These are phyloP conservation scores for Capreolus pygargus DNA, from an alignment of 2,113 vertebrate genomes.

Conservation along the genomic window DNA sequence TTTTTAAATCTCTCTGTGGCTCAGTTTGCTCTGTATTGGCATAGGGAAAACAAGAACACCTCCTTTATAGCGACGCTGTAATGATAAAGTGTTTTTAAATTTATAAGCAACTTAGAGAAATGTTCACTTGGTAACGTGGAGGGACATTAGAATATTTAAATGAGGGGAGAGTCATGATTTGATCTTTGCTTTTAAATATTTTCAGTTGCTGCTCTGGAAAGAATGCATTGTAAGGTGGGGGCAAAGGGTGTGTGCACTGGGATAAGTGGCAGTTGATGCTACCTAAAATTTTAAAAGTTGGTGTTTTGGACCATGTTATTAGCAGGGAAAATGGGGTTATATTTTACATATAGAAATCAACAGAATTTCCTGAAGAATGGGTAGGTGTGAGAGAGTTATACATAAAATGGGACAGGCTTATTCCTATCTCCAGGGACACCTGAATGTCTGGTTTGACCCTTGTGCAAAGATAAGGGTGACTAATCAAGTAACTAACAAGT, in stretches of 20 bases:
- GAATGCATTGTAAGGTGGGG: fast-evolving
- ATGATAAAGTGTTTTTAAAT: background rate
- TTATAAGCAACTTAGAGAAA: background rate
- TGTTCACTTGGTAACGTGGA: background rate
- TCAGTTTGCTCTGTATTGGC: background rate
- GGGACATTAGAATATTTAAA: background rate
- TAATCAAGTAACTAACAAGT: background rate
- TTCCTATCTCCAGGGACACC: background rate
- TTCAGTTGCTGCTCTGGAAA: background rate
- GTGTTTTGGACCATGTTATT: background rate
- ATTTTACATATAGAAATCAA: background rate
- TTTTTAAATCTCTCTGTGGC: background rate
- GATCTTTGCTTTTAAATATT: background rate
- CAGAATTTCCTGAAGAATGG: background rate
- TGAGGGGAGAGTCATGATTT: background rate
- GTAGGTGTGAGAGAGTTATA: background rate
- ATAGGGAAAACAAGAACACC: background rate
- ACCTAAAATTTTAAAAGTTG: background rate
- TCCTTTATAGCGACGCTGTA: background rate
- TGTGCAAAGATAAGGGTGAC: background rate
- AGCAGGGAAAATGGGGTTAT: background rate
- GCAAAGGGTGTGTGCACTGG: background rate
- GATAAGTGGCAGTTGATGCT: background rate
- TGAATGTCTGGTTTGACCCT: background rate
- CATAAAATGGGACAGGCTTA: background rate